A percentile compares a stretch with the other conserved stretches of the same genome.
phyloP scores from a whole-genome alignment of 2,113 vertebrate species.

The Gallinago media region DNA sequence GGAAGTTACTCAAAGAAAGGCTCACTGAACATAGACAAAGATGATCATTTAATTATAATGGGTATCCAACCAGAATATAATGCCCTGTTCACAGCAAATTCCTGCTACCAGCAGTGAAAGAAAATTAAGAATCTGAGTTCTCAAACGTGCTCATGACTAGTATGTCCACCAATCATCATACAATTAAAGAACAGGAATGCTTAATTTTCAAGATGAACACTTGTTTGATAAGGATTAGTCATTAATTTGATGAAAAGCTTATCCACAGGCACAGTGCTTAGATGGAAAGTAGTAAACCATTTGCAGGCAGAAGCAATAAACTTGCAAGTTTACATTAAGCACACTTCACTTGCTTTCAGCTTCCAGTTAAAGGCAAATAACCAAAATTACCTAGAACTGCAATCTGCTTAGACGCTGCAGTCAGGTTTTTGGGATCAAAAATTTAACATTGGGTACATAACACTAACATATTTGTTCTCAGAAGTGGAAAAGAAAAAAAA shows the following conservation, averaged over 20 bases:
- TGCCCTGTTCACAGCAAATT: constrained; percentile 69
- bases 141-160: constrained; percentile 14
- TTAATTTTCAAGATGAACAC: background rate
- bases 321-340: background rate
- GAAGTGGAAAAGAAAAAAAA: background rate
- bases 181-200: background rate
- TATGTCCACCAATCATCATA: background rate
- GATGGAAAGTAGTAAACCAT: background rate
- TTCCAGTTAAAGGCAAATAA: background rate
- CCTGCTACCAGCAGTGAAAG: constrained; percentile 43
- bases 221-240: constrained; percentile 24
- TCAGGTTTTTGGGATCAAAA: background rate
- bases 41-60: constrained; percentile 61
- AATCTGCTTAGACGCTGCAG: background rate
- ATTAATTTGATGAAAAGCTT: constrained; percentile 28
- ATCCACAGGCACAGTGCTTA: background rate
- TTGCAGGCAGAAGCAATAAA: background rate
- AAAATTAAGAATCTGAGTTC: constrained; percentile 41
- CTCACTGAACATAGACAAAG: constrained; percentile 68
- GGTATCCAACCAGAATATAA: constrained; percentile 71
- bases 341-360: background rate
- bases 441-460: background rate
- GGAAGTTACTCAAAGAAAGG: constrained; percentile 52
- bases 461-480: background rate
- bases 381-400: background rate